Conservation (phyloP, 2,797 vertebrate genomes). For the Rhyacichthys aspro region DNA sequence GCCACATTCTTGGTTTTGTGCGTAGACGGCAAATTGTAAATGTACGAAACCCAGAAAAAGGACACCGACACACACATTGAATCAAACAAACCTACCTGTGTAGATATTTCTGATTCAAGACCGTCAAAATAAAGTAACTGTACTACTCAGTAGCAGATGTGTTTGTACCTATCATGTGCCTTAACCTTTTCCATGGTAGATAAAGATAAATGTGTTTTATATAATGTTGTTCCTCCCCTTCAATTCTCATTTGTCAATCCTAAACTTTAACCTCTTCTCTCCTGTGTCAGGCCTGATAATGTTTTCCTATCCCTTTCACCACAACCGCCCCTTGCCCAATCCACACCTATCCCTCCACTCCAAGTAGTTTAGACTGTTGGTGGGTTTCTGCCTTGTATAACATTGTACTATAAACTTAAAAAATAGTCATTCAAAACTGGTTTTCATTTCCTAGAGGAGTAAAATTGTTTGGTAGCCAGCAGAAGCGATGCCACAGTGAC, state of each 20-base stretch:
- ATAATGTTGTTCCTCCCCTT: constrained; percentile 74
- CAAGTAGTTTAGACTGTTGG: constrained; percentile 87
- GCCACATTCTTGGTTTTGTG: constrained; percentile 44
- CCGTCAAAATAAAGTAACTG: constrained; percentile 81
- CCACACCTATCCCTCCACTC: constrained; percentile 42
- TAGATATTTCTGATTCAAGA: constrained; percentile 80
- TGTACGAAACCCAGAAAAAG: constrained; percentile 59
- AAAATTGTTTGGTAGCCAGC: constrained; percentile 82
- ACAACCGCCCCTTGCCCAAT: constrained; percentile 12
- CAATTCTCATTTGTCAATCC: constrained; percentile 53
- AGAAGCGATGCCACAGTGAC: constrained; percentile 86
- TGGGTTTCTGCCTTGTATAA: constrained; percentile 90
- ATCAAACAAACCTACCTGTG: constrained; percentile 75
- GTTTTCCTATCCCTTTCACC: constrained; percentile 31
- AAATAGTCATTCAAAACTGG: constrained; percentile 74
- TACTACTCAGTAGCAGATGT: constrained; percentile 90
- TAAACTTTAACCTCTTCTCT: constrained; percentile 26
- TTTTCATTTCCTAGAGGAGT: constrained; percentile 83
- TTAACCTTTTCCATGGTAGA: constrained; percentile 97
- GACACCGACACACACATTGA: constrained; percentile 55
- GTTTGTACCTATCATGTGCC: constrained; percentile 98
- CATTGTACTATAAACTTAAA: constrained; percentile 91
- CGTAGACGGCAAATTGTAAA: constrained; percentile 61
- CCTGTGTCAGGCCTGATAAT: constrained; percentile 53
- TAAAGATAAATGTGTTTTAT: constrained; percentile 87